A percentile compares a stretch with the other conserved stretches of the same genome.
phyloP scores from a whole-genome alignment of 2,113 vertebrate species.

The Hippoglossus stenolepis region DNA sequence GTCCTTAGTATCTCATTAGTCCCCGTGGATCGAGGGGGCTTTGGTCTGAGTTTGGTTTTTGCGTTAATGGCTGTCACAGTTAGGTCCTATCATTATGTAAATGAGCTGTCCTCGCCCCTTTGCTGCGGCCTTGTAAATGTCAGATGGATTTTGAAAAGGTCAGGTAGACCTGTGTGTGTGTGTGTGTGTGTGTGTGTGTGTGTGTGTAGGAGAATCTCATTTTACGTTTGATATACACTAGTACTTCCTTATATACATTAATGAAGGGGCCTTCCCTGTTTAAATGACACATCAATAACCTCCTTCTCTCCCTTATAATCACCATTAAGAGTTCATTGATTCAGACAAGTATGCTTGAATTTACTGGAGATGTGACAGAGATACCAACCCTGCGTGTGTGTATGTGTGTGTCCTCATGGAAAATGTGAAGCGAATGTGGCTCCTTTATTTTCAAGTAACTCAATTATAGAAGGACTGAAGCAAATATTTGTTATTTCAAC shows the following conservation, averaged over 20 bases:
- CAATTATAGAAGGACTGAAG: slow-evolving; percentile 29
- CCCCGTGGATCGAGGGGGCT: slow-evolving; percentile 31
- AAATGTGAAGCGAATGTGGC: slow-evolving; percentile 14
- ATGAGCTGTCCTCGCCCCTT: slow-evolving; percentile 70
- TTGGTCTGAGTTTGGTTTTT: slow-evolving; percentile 51
- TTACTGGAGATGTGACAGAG: slow-evolving; percentile 43
- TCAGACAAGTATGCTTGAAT: slow-evolving; percentile 63
- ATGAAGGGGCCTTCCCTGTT: slow-evolving; percentile 35
- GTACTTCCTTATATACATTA: neutral
- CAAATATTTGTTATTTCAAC: slow-evolving; percentile 19
- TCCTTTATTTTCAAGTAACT: slow-evolving; percentile 38
- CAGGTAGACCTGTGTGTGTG: slow-evolving; percentile 45
- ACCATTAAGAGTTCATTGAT: slow-evolving; percentile 59
- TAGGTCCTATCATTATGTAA: slow-evolving; percentile 71
- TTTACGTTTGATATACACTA: slow-evolving; percentile 1
- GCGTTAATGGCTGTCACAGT: slow-evolving; percentile 65
- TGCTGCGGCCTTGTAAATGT: slow-evolving; percentile 69
- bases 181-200: slow-evolving; percentile 45
- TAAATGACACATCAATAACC: slow-evolving; percentile 61
- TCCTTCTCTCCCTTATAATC: slow-evolving; percentile 37
- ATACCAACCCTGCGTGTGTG: slow-evolving; percentile 9
- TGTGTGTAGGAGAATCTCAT: slow-evolving; percentile 29
- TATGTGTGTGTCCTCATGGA: neutral
- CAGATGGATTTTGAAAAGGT: slow-evolving; percentile 79
- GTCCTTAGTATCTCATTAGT: slow-evolving; percentile 73